Conservation (phyloP, 2,113 vertebrate species). For the Cynoglossus semilaevis region DNA sequence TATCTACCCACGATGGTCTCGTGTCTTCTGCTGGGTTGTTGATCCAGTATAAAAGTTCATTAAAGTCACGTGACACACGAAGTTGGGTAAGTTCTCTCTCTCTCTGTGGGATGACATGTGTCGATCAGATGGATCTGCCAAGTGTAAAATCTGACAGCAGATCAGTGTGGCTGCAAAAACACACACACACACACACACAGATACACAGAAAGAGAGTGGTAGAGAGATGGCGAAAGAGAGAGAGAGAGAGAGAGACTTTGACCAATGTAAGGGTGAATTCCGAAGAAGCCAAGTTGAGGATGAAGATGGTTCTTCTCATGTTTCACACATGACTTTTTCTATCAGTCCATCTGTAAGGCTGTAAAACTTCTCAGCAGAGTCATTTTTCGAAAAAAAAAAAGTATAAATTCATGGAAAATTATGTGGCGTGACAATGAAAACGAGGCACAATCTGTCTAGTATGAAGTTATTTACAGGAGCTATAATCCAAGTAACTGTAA, state of each 20-base stretch:
- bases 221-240: slow-evolving; percentile 15
- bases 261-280: slow-evolving; percentile 28
- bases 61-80: too few relatives aligned
- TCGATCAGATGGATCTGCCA: slow-evolving; percentile 56
- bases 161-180: slow-evolving; percentile 49
- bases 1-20: too few relatives aligned
- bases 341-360: slow-evolving; percentile 64
- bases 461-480: too few relatives aligned
- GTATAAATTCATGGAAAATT: slow-evolving; percentile 59
- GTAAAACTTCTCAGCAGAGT: slow-evolving; percentile 57
- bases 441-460: background rate
- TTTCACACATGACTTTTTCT: slow-evolving; percentile 34
- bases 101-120: background rate
- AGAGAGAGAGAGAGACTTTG: slow-evolving; percentile 6
- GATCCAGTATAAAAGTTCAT: too few relatives aligned
- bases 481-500: too few relatives aligned
- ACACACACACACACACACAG: slow-evolving; percentile 46
- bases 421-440: slow-evolving; percentile 41
- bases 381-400: slow-evolving; percentile 43
- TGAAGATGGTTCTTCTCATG: slow-evolving; percentile 30
- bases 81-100: too few relatives aligned
- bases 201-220: too few relatives aligned
- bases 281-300: slow-evolving; percentile 26
- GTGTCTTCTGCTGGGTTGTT: too few relatives aligned
- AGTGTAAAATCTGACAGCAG: slow-evolving; percentile 51